Evolutionary conservation across 2,113 vertebrate genomes (phyloP), one percentile per base, ranked within the genome.

Genomic region (Clarias batrachus): DNA sequence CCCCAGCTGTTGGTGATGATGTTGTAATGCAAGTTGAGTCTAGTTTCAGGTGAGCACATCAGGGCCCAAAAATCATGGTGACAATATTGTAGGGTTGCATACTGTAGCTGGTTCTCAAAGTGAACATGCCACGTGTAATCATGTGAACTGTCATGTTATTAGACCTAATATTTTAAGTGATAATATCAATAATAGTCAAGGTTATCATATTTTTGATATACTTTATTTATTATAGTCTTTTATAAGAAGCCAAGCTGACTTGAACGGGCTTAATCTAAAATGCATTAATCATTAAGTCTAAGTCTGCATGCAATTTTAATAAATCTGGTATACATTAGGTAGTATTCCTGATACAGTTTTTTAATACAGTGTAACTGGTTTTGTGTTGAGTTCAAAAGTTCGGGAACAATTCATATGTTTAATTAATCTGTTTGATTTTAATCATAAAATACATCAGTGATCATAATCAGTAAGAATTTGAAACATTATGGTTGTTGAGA

Each of bases 1-100:
- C 79, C 27, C 81, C 89, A 88, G 66, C 78, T 88, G 30, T 83
- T 88, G 89, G 89, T 63, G 17, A 59, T 37, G 70, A 62, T 87
- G 48, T 81, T 81, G 56, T 74, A 88, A 85, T 71, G 56, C 87
- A 82, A 25, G 6, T 74, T 56, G 65, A 79, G 81, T 23, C 27
- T 71, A 33, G 83, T 84, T 77, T 80, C 77, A 74, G 63, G 25
- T 9, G 21, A 84, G 78, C 85, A 81, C 23, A 17, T 63, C 37
- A 37, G 30, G 30, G 81, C 27, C 52, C 30, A 76, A 9, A 27
- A 84, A 59, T 23, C 83, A 56, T 11, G 76, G 27, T 59, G n/a
- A 23, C 16, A 81, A 23, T 57, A 60, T 23, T 63, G 30, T 80
- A 37, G 37, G 33, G 16, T 52, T 59, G 52, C 76, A 57, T 83